phyloP scores from a whole-genome alignment of 2,888 invertebrate genomes.

The Erpobdella octoculata region DNA sequence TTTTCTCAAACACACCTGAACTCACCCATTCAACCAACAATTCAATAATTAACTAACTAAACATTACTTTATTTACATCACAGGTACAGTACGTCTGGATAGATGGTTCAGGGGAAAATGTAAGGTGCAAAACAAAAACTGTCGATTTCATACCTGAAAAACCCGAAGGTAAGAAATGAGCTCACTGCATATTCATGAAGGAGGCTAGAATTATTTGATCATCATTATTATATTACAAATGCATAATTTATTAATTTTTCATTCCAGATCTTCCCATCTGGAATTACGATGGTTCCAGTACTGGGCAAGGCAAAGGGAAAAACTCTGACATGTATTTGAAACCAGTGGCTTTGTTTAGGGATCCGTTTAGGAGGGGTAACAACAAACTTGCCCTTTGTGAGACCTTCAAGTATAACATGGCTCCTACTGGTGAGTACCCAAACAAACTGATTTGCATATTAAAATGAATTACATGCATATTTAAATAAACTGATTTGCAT shows the following conservation, averaged over 20 bases:
- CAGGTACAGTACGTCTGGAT: slow-evolving; percentile 51
- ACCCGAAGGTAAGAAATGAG: slow-evolving; percentile 33
- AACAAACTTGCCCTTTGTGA: slow-evolving; percentile 83
- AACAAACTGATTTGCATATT: neutral
- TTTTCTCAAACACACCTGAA: too few species aligned
- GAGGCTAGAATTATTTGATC: neutral
- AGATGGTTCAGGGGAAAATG: slow-evolving; percentile 48
- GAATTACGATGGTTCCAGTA: slow-evolving; percentile 53
- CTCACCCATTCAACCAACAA: too few species aligned
- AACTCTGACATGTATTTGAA: slow-evolving; percentile 71
- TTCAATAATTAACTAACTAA: too few species aligned
- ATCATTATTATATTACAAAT: neutral
- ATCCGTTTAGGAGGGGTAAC: slow-evolving; percentile 82
- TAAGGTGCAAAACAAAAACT: slow-evolving; percentile 47
- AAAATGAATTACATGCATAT: too few species aligned
- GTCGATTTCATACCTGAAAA: slow-evolving; percentile 42
- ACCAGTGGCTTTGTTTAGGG: slow-evolving; percentile 84
- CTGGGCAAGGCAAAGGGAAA: slow-evolving; percentile 51
- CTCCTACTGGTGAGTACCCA: slow-evolving; percentile 62
- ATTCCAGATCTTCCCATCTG: slow-evolving; percentile 49
- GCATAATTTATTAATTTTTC: neutral
- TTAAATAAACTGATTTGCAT: neutral
- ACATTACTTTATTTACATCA: too few species aligned
- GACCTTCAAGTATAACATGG: slow-evolving; percentile 71
- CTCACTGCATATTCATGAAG: too few species aligned